These are phyloP conservation scores for Cydia amplana DNA, from an alignment of 1,140 invertebrate species.

Conservation along the genomic window DNA sequence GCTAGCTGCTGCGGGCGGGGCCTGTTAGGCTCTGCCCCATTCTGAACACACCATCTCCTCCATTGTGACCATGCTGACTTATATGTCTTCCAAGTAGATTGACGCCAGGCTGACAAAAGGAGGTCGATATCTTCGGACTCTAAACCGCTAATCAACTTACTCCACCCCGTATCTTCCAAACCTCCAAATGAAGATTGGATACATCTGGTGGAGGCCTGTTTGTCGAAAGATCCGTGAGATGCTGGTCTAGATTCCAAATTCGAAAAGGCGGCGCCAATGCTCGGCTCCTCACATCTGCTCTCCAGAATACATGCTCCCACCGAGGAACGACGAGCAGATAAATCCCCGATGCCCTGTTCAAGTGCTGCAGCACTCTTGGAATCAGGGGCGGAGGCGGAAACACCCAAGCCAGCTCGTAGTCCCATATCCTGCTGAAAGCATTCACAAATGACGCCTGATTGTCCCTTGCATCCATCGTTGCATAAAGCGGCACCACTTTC, in stretches of 20 bases:
- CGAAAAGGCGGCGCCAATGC: conserved; percentile 35
- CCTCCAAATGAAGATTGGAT: conserved; percentile 37
- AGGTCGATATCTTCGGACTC: neutral
- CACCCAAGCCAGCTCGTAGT: conserved; percentile 44
- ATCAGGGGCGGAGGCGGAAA: conserved; percentile 49
- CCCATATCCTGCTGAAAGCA: conserved; percentile 47
- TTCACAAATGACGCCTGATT: conserved; percentile 40
- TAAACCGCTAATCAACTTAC: neutral
- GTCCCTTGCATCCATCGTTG: conserved; percentile 42
- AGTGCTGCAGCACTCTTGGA: conserved; percentile 42
- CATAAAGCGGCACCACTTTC: conserved; percentile 43
- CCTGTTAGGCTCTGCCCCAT: neutral
- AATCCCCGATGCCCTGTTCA: conserved; percentile 38
- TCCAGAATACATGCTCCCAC: conserved; percentile 48
- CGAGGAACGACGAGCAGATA: conserved; percentile 43
- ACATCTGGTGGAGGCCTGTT: conserved; percentile 35
- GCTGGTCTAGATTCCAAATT: conserved; percentile 36
- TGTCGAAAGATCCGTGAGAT: conserved; percentile 40
- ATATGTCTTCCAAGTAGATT: conserved; percentile 30
- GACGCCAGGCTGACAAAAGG: conserved; percentile 6
- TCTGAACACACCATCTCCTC: neutral
- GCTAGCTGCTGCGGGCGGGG: neutral
- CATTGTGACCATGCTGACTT: conserved; percentile 19
- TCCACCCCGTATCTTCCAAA: conserved; percentile 41
- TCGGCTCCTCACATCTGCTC: conserved; percentile 38